Percentiles rank a stretch among this genome's conserved stretches.
phyloP scores from a whole-genome alignment of 2,888 invertebrate species.

The Synanthedon andrenaeformis region DNA sequence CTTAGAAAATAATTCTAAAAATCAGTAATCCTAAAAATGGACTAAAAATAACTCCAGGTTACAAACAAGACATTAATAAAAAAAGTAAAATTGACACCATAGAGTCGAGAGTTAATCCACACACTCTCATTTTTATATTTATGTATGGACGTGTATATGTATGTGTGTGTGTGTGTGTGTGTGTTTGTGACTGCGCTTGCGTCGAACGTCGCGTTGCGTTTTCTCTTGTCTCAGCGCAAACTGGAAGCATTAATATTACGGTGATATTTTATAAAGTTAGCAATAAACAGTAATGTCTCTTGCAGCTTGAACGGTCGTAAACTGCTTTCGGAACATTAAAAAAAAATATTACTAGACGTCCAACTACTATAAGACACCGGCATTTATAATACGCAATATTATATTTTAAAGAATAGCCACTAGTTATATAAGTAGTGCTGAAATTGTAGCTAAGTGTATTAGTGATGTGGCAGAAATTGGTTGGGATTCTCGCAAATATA shows the following conservation, averaged over 20 bases:
- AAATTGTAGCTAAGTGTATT: no score
- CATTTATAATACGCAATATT: not conserved
- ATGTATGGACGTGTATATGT: slow-evolving; percentile 1
- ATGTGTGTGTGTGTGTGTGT: slow-evolving; percentile 2
- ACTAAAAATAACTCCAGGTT: not conserved
- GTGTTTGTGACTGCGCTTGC: slow-evolving; percentile 9
- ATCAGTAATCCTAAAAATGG: no score
- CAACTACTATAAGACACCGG: not conserved
- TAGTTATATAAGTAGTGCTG: no score
- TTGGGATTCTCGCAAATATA: not conserved
- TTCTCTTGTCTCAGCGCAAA: slow-evolving; percentile 14
- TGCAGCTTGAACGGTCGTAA: not conserved
- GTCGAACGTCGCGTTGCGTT: slow-evolving; percentile 10
- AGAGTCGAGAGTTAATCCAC: not conserved
- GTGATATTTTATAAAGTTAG: slow-evolving; percentile 3
- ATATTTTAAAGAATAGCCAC: not conserved
- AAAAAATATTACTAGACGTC: slow-evolving; percentile 1
- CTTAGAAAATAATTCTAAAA: no score
- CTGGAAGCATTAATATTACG: slow-evolving; percentile 10
- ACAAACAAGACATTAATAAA: not conserved
- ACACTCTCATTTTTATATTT: not conserved
- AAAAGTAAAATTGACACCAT: slow-evolving; percentile 3
- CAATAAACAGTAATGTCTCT: slow-evolving; percentile 7
- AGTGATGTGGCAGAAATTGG: no score
- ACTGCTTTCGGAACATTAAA: slow-evolving; percentile 1